These are phyloP conservation scores for Drosophila teissieri DNA, from an alignment of 1,140 invertebrate species.

Conservation along the genomic window DNA sequence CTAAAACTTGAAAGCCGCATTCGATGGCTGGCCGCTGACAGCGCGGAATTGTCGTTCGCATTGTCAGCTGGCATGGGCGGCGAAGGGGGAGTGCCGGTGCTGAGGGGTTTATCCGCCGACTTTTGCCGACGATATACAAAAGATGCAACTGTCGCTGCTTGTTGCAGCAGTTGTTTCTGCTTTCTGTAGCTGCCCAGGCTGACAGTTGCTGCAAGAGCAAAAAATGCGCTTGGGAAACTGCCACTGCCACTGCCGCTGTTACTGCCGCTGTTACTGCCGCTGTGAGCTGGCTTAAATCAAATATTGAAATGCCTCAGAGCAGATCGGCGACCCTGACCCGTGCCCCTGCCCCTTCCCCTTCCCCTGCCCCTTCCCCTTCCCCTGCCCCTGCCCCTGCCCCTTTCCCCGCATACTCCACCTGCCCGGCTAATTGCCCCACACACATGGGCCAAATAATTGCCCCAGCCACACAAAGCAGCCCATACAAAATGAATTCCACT, in stretches of 20 bases:
- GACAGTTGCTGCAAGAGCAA: conserved; percentile 61
- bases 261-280: conserved; percentile 41
- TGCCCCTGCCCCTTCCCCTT: too few species aligned
- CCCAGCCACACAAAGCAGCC: conserved; percentile 4
- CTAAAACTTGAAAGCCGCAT: conserved; percentile 74
- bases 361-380: too few species aligned
- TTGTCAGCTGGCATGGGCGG: conserved; percentile 55
- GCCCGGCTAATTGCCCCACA: conserved; percentile 64
- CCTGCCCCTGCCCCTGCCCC: too few species aligned
- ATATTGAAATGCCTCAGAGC: conserved; percentile 72
- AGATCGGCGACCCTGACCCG: conserved; percentile 42
- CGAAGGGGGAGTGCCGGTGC: background rate
- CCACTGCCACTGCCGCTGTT: conserved; percentile 42
- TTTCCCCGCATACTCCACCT: background rate
- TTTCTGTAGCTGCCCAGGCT: conserved; percentile 40
- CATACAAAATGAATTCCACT: conserved; percentile 63
- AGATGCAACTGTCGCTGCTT: conserved; percentile 76
- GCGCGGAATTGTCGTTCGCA: conserved; percentile 81
- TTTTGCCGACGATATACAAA: conserved; percentile 74
- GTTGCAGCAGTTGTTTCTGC: conserved; percentile 41
- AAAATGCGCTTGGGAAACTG: conserved; percentile 79
- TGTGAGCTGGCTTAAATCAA: conserved; percentile 71
- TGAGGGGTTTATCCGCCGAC: conserved; percentile 32
- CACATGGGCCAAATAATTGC: conserved; percentile 71
- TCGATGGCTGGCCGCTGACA: conserved; percentile 69